Evolutionary conservation across 2,797 vertebrate species (phyloP).

Genomic region (Diglossa cyanea): DNA sequence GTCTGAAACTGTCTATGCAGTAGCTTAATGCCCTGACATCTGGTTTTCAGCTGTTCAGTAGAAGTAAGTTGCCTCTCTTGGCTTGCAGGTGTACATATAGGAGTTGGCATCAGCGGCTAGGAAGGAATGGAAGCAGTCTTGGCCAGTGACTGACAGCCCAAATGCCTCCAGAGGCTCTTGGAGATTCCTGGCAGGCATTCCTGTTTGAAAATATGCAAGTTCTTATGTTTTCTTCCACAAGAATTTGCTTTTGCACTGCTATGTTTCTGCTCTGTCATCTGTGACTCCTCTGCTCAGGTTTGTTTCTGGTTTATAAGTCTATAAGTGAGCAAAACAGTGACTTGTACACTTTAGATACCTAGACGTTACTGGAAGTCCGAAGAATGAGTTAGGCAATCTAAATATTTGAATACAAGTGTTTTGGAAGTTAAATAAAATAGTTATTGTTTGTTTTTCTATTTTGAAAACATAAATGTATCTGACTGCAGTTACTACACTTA

Average conservation of each 20-base stretch:
- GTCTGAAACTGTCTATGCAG: not conserved
- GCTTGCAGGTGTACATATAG: slow-evolving; percentile 79
- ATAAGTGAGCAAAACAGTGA: not conserved
- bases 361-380: not conserved
- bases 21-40: not conserved
- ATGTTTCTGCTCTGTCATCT: slow-evolving; percentile 88
- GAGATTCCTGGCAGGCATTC: slow-evolving; percentile 84
- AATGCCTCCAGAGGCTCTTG: slow-evolving; percentile 81
- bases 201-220: slow-evolving; percentile 85
- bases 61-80: not conserved
- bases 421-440: not conserved
- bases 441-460: not conserved
- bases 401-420: not conserved
- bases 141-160: slow-evolving; percentile 82
- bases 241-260: slow-evolving; percentile 85
- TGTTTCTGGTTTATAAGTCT: slow-evolving; percentile 4
- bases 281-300: slow-evolving; percentile 85
- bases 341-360: not conserved
- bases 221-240: slow-evolving; percentile 87
- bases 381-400: not conserved
- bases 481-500: not conserved
- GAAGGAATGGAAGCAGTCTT: slow-evolving; percentile 84
- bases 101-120: slow-evolving; percentile 84
- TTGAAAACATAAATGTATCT: not conserved
- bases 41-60: not conserved